Evolutionary conservation across 2,113 vertebrate species (phyloP), one percentile per base, ranked within the genome.

Genomic region (Percina caprodes): DNA sequence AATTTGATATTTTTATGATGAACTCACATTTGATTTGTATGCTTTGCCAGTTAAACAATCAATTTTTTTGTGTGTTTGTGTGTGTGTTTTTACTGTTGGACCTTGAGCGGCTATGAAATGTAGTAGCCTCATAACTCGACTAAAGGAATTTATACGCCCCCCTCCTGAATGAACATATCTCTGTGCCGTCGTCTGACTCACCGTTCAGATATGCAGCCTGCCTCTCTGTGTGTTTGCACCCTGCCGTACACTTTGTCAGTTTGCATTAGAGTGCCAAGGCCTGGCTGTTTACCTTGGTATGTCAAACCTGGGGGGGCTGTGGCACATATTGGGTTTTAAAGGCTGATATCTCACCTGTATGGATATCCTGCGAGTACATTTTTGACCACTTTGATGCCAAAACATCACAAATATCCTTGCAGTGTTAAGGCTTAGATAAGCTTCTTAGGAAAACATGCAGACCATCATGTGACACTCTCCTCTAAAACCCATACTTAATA

Each of bases 161-260:
- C 33, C 35, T 30, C 52, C 58, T 80, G 86, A 91, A 87, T 84
- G 84, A 87, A 69, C 54, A 16, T 88, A 73, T 85, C 33, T 63
- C 11, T n/a, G 45, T n/a, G 63, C 14, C 6, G 10, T 14, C 42
- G 45, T 51, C 77, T 94, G 93, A 94, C 87, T 93, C 94, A 95
- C 66, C 18, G 35, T 45, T 90, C 71, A 90, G 92, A 85, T 81
- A 93, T 92, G 91, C 77, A 76, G 85, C 74, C 42, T 19, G 63
- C 86, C 90, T 85, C 80, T 73, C 80, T 61, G 82, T 42, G 74
- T 91, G 88, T 91, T 93, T 91, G 85, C 82, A 79, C 87, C 89
- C 72, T 13, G 79, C 79, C 69, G 18, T 72, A 76, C 65, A 71
- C 87, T 91, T 80, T 86, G 89, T 88, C 83, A 86, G 79, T 87